phyloP scores from a whole-genome alignment of 2,888 invertebrate species.

The Stegana nigrithorax region DNA sequence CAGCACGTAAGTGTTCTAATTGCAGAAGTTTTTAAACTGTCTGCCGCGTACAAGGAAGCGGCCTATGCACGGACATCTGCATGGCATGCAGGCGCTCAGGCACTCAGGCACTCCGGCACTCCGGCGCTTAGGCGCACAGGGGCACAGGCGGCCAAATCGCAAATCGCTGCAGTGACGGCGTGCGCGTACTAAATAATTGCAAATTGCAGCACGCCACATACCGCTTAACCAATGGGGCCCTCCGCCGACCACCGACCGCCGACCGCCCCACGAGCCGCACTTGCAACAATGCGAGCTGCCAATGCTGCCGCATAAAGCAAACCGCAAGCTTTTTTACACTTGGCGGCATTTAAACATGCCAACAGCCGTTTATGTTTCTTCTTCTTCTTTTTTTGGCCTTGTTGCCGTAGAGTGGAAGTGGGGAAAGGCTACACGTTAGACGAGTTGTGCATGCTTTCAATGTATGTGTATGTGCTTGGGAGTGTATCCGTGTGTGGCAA shows the following conservation, averaged over 20 bases:
- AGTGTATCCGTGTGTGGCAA: not conserved
- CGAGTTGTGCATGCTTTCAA: not conserved
- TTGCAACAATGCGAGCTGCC: not conserved
- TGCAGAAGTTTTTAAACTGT: conserved; percentile 46
- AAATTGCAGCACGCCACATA: conserved; percentile 10
- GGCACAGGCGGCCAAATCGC: not conserved
- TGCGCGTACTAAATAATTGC: conserved; percentile 5
- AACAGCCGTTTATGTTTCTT: no score
- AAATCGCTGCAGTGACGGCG: not conserved
- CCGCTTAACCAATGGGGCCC: no score
- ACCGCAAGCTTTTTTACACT: conserved; percentile 12
- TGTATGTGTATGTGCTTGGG: not conserved
- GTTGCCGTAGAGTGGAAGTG: not conserved
- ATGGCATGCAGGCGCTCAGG: not conserved
- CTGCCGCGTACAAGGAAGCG: no score
- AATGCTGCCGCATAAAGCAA: not conserved
- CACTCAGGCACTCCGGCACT: not conserved
- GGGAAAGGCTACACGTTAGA: not conserved
- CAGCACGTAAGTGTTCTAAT: conserved; percentile 47
- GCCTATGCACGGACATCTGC: not conserved
- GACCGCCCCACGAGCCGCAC: no score
- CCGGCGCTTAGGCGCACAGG: no score
- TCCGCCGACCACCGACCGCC: no score
- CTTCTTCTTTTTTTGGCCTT: no score
- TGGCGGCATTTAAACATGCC: conserved; percentile 8